Percentiles rank a stretch among this genome's conserved stretches.
These are phyloP conservation scores for Melanerpes formicivorus DNA, from an alignment of 2,113 vertebrate genomes.

Conservation along the genomic window DNA sequence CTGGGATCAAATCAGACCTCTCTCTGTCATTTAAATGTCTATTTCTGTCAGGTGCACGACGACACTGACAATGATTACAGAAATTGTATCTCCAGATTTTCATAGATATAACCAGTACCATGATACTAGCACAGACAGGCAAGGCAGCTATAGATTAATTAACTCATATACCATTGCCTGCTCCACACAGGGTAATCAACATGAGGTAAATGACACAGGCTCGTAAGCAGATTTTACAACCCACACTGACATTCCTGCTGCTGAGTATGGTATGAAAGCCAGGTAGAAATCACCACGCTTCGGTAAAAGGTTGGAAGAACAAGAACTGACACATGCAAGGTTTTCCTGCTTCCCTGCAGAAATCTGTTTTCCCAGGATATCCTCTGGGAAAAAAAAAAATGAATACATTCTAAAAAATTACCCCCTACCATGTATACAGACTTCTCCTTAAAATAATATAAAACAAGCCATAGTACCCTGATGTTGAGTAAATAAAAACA, in stretches of 20 bases:
- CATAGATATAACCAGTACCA: background rate
- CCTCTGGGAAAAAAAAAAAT: background rate
- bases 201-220: conserved; percentile 53
- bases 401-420: background rate
- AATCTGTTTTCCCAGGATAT: background rate
- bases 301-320: conserved; percentile 4
- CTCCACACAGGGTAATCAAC: conserved; percentile 47
- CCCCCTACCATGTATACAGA: background rate
- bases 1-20: background rate
- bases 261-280: background rate
- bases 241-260: conserved; percentile 35
- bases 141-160: conserved; percentile 45
- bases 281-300: background rate
- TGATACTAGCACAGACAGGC: background rate
- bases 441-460: background rate
- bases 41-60: background rate
- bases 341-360: background rate
- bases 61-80: background rate
- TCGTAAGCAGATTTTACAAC: conserved; percentile 55
- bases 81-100: background rate
- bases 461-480: background rate
- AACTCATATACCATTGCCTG: conserved; percentile 21
- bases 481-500: background rate
- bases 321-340: background rate
- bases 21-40: background rate